These are phyloP conservation scores for Lasioglossum zephyrum DNA, from an alignment of 2,888 invertebrate genomes.

Conservation along the genomic window DNA sequence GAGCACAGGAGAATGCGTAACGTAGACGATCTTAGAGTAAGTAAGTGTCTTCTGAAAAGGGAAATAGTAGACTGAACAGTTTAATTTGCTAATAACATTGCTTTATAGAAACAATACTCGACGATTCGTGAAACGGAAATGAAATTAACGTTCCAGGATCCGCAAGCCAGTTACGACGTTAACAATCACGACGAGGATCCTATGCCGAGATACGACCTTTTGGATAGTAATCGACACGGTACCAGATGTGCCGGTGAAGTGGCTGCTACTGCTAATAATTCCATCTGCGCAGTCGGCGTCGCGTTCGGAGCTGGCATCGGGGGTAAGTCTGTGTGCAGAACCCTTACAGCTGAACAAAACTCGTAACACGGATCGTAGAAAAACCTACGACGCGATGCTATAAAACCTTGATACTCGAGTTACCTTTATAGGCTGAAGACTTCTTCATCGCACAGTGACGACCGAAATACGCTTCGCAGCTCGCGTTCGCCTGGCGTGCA, in stretches of 20 bases:
- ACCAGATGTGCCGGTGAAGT: constrained; percentile 99
- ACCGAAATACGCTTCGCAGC: constrained; percentile 1
- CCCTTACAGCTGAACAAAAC: background rate
- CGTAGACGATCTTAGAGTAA: background rate
- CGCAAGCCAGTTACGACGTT: constrained; percentile 97
- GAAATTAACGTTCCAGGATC: constrained; percentile 89
- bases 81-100: background rate
- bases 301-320: constrained; percentile 98
- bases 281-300: constrained; percentile 97
- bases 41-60: background rate
- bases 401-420: constrained; percentile 1
- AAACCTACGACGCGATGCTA: background rate
- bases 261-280: constrained; percentile 98
- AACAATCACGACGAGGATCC: constrained; percentile 98
- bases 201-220: constrained; percentile 98
- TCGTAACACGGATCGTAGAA: background rate
- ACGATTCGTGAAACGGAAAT: background rate
- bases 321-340: constrained; percentile 85
- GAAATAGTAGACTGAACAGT: background rate
- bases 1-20: background rate
- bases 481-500: background rate
- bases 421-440: background rate
- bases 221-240: constrained; percentile 97
- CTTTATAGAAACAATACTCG: background rate
- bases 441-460: background rate